Base-by-base conservation (phyloP, 2,797 vertebrate genomes). In the Protonibea diacanthus region DNA sequence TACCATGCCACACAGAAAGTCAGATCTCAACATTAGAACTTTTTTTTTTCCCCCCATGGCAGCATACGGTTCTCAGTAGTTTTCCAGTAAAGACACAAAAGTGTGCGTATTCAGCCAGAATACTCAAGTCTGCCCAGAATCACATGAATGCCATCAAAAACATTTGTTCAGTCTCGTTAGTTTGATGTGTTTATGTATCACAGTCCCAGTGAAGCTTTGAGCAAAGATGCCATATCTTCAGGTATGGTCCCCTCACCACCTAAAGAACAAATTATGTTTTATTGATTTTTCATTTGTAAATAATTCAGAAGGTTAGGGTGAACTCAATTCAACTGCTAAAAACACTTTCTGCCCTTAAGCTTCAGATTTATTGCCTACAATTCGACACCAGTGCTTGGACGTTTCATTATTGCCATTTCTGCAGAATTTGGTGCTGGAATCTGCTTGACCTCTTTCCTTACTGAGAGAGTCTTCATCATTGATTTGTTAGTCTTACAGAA, bases 121-220 rank as follows among this genome's bases (percentile, higher is more conserved):
- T 70, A 71, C 64, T 86, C 48, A 87, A 74, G 83, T 78, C 60
- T 74, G 55, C 64, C 61, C 14, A 33, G 55, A 76, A 62, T 86
- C 40, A 62, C n/a, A 62, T 25, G 52, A 67, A 82, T 56, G 53
- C 29, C 27, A 44, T 76, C 42, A 66, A 23, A 65, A n/a, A 27
- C 29, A 7, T 49, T 66, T 71, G 13, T 69, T 12, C 38, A 62
- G 71, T 77, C 40, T 86, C 57, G 73, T 38, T 38, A 58, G 68
- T 75, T 60, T 64, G 29, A 62, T 6, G 27, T 48, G 52, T 72
- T 49, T 63, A 20, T 3, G 49, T 38, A 77, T 97, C 93, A 98
- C 89, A 99, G 94, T 86, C 98, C 98, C 88, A 99, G 92, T 0
- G 97, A 97, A 15, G 96, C 95, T 95, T 97, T 99, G 53, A 99